Evolutionary conservation across 2,113 vertebrate genomes (phyloP).

Genomic region (Cisticola juncidis): DNA sequence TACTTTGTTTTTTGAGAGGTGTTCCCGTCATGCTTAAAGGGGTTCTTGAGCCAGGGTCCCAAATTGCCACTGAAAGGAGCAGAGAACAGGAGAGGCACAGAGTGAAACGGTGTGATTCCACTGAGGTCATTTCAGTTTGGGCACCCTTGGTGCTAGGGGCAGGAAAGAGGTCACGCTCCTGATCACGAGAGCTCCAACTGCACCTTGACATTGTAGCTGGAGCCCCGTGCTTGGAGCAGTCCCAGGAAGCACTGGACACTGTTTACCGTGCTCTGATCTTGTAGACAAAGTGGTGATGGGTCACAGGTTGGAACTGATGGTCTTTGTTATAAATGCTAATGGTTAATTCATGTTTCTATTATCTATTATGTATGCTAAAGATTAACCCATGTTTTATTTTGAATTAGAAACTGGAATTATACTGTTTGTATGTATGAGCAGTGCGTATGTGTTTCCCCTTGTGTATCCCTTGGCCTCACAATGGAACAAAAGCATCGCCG

Average conservation of each 20-base stretch:
- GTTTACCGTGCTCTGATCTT: neutral
- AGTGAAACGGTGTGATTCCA: neutral
- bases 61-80: neutral
- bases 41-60: neutral
- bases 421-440: too few relatives aligned
- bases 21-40: neutral
- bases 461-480: too few relatives aligned
- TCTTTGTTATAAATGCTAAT: too few relatives aligned
- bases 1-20: neutral
- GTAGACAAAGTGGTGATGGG: neutral
- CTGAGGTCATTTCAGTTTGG: neutral
- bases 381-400: too few relatives aligned
- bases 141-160: neutral
- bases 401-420: too few relatives aligned
- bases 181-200: neutral
- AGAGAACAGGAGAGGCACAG: neutral
- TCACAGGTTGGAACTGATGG: neutral
- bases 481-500: too few relatives aligned
- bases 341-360: too few relatives aligned
- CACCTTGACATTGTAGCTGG: neutral
- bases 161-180: fast-evolving
- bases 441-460: too few relatives aligned
- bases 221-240: neutral
- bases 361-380: too few relatives aligned
- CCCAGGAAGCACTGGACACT: fast-evolving